These are phyloP conservation scores for Rhipidura dahli DNA, from an alignment of 2,113 vertebrate species.

Conservation along the genomic window DNA sequence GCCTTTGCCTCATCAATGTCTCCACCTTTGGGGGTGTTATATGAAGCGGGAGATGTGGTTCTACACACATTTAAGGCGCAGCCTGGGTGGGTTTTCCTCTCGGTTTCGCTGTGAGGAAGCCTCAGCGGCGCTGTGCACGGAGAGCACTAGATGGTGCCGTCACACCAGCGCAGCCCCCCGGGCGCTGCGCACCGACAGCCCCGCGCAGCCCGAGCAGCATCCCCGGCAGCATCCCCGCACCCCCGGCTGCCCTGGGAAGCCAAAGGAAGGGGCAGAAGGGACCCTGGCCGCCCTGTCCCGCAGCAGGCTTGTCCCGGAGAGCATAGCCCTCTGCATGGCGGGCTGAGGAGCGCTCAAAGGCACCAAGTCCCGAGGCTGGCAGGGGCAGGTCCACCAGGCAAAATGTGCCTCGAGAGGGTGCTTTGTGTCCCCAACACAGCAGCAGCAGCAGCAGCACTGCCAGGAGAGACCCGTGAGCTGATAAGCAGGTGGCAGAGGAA, in stretches of 20 bases:
- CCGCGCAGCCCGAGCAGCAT: rapidly evolving
- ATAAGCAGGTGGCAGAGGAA: not conserved
- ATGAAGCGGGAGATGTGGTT: rapidly evolving
- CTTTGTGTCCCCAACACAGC: not conserved
- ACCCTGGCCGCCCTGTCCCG: not conserved
- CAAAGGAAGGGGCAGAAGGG: not conserved
- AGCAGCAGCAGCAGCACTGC: not conserved
- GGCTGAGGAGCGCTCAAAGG: not conserved
- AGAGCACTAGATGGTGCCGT: slow-evolving; percentile 15
- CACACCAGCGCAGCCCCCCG: not conserved
- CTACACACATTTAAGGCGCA: rapidly evolving
- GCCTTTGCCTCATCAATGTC: not conserved
- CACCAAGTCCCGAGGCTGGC: rapidly evolving
- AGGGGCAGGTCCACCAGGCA: not conserved
- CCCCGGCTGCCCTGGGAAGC: not conserved
- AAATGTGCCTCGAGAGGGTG: not conserved
- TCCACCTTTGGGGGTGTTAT: not conserved
- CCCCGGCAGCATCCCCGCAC: rapidly evolving
- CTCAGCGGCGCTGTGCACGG: not conserved
- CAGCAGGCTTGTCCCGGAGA: not conserved
- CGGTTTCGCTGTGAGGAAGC: not conserved
- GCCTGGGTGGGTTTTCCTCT: not conserved
- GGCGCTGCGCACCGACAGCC: not conserved
- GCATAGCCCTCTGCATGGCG: not conserved
- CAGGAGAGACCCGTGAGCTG: not conserved